Conservation (phyloP, 2,797 vertebrate species). For the Sebastes oblongus region DNA sequence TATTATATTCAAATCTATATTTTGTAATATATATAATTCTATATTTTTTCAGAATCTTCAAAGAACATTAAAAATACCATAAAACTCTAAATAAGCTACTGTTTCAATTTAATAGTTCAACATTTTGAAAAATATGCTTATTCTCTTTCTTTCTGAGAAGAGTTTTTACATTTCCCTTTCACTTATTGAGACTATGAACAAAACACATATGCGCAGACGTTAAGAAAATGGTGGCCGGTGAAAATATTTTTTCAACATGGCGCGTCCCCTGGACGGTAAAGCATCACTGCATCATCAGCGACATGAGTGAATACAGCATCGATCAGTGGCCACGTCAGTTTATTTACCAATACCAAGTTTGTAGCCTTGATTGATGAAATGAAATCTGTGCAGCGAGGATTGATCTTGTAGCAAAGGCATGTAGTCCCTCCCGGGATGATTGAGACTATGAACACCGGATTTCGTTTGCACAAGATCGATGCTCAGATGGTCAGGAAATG, state of each 20-base stretch:
- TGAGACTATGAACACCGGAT: background rate
- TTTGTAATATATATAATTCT: background rate
- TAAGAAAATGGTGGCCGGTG: background rate
- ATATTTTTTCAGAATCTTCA: background rate
- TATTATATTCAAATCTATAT: background rate
- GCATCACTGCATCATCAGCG: background rate
- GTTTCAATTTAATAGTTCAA: background rate
- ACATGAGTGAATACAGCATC: background rate
- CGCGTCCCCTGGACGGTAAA: background rate
- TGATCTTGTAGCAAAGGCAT: background rate
- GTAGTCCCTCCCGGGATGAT: background rate
- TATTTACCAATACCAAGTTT: background rate
- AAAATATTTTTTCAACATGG: background rate
- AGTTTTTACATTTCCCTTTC: background rate
- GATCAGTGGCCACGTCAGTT: background rate
- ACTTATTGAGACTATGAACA: background rate
- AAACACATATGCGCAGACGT: background rate
- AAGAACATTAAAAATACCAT: background rate
- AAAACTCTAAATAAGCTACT: background rate
- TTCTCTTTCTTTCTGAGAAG: background rate
- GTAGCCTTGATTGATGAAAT: background rate
- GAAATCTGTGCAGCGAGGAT: background rate
- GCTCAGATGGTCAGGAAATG: background rate
- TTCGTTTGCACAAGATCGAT: background rate
- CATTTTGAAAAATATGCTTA: background rate